Percentiles rank a stretch among this genome's conserved stretches.
Conservation (phyloP, 2,888 invertebrate genomes). For the Oscheius onirici region DNA sequence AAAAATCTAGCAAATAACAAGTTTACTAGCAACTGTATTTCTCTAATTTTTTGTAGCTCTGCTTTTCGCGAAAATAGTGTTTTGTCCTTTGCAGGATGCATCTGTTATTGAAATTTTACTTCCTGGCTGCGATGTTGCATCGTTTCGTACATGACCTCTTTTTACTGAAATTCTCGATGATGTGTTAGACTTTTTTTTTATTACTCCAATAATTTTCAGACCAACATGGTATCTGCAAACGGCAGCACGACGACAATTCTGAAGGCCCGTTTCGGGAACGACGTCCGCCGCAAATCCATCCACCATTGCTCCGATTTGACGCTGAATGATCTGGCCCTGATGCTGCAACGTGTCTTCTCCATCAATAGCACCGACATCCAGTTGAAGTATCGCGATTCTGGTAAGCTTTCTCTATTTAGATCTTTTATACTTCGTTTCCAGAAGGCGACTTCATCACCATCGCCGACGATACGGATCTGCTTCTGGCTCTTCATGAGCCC, state of each 20-base stretch:
- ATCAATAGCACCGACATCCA: slow-evolving; percentile 41
- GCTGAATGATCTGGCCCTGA: slow-evolving; percentile 53
- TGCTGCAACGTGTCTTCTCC: slow-evolving; percentile 55
- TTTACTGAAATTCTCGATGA: background rate
- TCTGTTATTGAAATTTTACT: too few species aligned
- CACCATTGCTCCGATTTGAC: slow-evolving; percentile 55
- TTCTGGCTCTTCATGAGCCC: slow-evolving; percentile 48
- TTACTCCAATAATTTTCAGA: background rate
- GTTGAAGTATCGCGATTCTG: slow-evolving; percentile 60
- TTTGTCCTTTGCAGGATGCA: too few species aligned
- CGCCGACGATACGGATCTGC: slow-evolving; percentile 54
- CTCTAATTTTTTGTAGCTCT: too few species aligned
- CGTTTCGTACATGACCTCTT: too few species aligned
- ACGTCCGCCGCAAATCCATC: slow-evolving; percentile 52
- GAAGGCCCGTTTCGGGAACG: slow-evolving; percentile 55
- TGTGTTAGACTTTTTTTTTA: background rate
- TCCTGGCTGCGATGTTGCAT: too few species aligned
- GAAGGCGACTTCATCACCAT: slow-evolving; percentile 60
- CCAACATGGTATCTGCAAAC: too few species aligned
- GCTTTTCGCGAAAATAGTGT: too few species aligned
- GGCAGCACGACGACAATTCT: slow-evolving; percentile 41
- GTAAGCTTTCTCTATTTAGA: too few species aligned
- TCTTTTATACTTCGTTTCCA: too few species aligned
- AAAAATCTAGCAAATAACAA: too few species aligned
- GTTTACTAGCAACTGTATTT: too few species aligned